Conservation (phyloP, 2,113 vertebrate genomes). For the Junco hyemalis region DNA sequence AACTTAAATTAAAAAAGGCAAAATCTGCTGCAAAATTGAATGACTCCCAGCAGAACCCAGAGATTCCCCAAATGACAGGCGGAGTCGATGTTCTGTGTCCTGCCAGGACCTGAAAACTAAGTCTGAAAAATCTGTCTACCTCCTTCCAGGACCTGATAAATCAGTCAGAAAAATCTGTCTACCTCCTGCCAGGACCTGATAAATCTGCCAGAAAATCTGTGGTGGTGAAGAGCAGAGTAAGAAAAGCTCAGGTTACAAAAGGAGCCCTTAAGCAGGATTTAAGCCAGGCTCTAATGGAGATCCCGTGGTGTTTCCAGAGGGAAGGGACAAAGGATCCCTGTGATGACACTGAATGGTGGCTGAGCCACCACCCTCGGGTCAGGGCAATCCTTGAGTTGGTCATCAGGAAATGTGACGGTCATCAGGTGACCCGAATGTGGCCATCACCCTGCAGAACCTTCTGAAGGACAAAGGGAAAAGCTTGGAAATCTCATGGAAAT, state of each 20-base stretch:
- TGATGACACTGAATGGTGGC: not conserved
- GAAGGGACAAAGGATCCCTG: not conserved
- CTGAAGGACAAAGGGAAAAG: not conserved
- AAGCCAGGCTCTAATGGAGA: not conserved
- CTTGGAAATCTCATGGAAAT: not conserved
- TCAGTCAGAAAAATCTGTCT: not conserved
- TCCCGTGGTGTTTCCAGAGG: not conserved
- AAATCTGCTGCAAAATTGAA: not conserved
- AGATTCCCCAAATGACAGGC: not conserved
- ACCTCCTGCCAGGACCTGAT: not conserved
- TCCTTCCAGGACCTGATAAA: not conserved
- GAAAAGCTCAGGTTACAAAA: not conserved
- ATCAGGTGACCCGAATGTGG: not conserved
- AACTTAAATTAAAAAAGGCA: not conserved
- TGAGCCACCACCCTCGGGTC: not conserved
- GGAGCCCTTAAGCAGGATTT: not conserved
- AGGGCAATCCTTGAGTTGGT: not conserved
- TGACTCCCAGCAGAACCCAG: not conserved
- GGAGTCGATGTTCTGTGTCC: not conserved
- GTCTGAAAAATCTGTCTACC: not conserved
- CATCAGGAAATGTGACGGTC: not conserved
- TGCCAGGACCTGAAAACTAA: not conserved
- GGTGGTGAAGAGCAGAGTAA: not conserved
- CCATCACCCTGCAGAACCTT: not conserved
- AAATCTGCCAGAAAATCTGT: not conserved